Evolutionary conservation across 2,113 vertebrate species (phyloP).

Genomic region (Desmodus rotundus): DNA sequence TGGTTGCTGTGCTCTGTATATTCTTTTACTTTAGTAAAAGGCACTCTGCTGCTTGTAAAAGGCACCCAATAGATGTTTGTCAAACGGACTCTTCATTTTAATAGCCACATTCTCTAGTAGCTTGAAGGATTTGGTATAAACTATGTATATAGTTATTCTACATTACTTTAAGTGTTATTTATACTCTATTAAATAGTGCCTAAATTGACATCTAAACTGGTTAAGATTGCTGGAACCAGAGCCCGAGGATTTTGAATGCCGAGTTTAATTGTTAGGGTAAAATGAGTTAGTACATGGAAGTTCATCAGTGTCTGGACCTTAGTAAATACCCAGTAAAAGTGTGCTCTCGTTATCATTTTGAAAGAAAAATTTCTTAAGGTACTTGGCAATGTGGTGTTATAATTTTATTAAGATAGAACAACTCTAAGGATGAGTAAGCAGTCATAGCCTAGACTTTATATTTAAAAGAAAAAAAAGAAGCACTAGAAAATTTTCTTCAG

Average conservation of each 20-base stretch:
- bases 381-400: neutral
- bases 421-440: neutral
- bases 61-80: neutral
- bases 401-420: neutral
- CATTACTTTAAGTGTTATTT: neutral
- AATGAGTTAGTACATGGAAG: neutral
- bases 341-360: neutral
- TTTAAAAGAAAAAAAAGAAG: neutral
- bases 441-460: neutral
- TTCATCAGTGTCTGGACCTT: neutral
- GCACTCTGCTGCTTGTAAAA: neutral
- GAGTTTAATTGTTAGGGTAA: neutral
- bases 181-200: neutral
- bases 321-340: neutral
- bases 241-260: neutral
- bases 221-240: neutral
- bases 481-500: neutral
- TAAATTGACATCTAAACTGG: conserved; percentile 9
- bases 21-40: neutral
- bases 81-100: conserved; percentile 4
- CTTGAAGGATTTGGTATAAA: conserved; percentile 13
- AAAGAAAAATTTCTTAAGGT: neutral
- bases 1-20: neutral
- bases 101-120: neutral
- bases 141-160: neutral